phyloP scores from a whole-genome alignment of 2,113 vertebrate species.

The Sphyrna mokarran region DNA sequence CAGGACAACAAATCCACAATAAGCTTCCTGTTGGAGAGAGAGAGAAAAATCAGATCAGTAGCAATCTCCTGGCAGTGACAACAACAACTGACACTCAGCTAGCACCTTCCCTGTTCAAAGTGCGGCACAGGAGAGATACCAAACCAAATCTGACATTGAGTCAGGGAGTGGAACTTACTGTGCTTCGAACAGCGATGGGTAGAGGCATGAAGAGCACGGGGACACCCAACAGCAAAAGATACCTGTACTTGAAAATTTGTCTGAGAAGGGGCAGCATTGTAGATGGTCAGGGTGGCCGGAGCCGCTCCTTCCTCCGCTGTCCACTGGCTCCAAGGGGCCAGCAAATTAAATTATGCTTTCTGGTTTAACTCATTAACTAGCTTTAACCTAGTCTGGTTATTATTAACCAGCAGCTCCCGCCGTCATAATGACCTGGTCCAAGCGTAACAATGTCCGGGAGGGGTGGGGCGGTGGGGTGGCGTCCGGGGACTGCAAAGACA shows the following conservation, averaged over 20 bases:
- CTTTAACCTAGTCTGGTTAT: too few relatives aligned
- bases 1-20: slow-evolving; percentile 77
- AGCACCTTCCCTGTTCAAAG: not conserved
- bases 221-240: not conserved
- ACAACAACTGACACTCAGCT: slow-evolving; percentile 33
- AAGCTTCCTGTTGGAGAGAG: slow-evolving; percentile 65
- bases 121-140: not conserved
- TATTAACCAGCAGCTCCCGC: too few relatives aligned
- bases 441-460: too few relatives aligned
- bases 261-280: not conserved
- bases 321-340: too few relatives aligned
- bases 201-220: not conserved
- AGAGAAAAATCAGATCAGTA: slow-evolving; percentile 27
- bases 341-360: too few relatives aligned
- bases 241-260: not conserved
- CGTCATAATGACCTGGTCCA: too few relatives aligned
- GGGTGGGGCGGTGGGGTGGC: too few relatives aligned
- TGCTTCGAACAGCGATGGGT: not conserved
- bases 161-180: not conserved
- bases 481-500: too few relatives aligned
- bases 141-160: too few relatives aligned
- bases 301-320: too few relatives aligned
- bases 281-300: too few relatives aligned
- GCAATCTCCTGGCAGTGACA: not conserved
- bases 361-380: too few relatives aligned